Evolutionary conservation across 1,140 invertebrate species (phyloP), one percentile per base, ranked within the genome.

Genomic region (Chrysoperla carnea): DNA sequence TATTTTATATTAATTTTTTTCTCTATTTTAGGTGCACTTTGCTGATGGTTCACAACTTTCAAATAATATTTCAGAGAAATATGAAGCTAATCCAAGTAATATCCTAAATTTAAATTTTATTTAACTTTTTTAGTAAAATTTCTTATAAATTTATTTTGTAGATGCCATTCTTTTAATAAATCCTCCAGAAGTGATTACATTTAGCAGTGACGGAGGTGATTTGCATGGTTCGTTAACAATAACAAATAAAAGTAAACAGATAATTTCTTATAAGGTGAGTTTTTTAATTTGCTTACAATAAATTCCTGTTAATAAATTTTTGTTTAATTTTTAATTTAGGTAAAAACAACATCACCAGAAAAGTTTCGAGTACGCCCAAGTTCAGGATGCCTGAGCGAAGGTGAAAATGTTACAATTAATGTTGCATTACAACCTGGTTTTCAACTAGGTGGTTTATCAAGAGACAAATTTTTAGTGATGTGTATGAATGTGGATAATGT

Each of bases 321-420:
- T 23, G 17, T 23, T 23, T 5, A 23, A 23, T 23, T 23, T 23
- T 23, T 5, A 23, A 23, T 5, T 23, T 46, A 85, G 80, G 68
- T 86, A 44, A 87, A 87, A 64, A 72, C 69, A 29, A 72, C 69
- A 1, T 65, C 70, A 4, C 90, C 89, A 1, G 86, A 92, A 48
- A 93, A 92, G 59, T 94, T 90, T 59, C 67, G 84, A 36, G 90
- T 94, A 1, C 70, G 84, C 42, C 88, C 89, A 8, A 89, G 83
- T 48, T 76, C 74, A 12, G 90, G 89, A 6, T 60, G 76, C 29
- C 56, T 94, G 29, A 55, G 64, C 4, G 69, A 78, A 13, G 73
- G 70, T 13, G 63, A 64, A 41, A 59, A 59, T 41, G 57, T 63
- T 6, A 60, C 54, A 5, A 59, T 76, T 5, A 69, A 55, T 27